Evolutionary conservation across 2,888 invertebrate species (phyloP), one percentile per base, ranked within the genome.

Genomic region (Anodontia alba): DNA sequence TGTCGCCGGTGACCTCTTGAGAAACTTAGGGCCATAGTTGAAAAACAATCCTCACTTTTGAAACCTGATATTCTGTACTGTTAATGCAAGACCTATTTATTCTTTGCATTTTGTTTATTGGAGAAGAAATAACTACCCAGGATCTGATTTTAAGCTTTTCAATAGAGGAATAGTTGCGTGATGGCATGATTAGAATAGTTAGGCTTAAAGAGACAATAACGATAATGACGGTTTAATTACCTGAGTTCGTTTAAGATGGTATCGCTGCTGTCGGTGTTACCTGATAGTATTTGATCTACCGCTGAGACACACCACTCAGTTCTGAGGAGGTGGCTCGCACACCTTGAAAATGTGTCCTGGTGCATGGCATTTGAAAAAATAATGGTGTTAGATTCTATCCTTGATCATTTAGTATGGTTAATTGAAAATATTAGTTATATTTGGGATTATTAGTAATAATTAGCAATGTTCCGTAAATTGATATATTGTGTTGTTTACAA

Each of bases 191-290:
- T 75, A 71, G 49, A 66, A 74, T 69, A 68, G 73, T 69, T 76
- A 74, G 76, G 49, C 38, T 71, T 76, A 62, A 68, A 78, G 66
- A 83, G 83, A 85, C 85, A 85, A 85, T 80, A 57, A 43, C 46
- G 76, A 83, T 85, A 83, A 85, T 85, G 71, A 73, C 76, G 80
- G 62, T 81, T 79, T 85, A 85, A 85, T 85, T 85, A 80, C 80
- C 57, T 78, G 80, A 69, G 67, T 71, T 33, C 68, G 73, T 68
- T 62, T 36, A 69, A 72, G 85, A 85, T 85, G 76, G 75, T 76
- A 82, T 85, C 80, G 15, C 49, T 36, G 29, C 43, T 31, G n/a
- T n/a, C n/a, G 46, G 54, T 72, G 82, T 76, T 78, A 80, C 76
- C 29, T 46, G 85, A 85, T 80, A 73, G 49, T 33, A 36, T 57